Percentiles rank a stretch among this genome's conserved stretches.
phyloP scores from a whole-genome alignment of 2,888 invertebrate genomes.

The Autographa gamma region DNA sequence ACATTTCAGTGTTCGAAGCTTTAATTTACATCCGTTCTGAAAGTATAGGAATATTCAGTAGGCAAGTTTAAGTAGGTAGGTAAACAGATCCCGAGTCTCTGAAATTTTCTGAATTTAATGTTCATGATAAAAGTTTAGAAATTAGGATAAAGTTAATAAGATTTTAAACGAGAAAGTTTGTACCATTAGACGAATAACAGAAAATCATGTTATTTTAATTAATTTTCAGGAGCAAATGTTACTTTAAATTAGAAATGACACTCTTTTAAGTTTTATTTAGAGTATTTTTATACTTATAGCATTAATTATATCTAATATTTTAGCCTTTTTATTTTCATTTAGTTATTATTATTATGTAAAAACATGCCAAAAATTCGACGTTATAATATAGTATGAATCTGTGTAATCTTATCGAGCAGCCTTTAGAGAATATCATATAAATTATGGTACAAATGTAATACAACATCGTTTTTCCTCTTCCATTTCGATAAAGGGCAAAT shows the following conservation, averaged over 20 bases:
- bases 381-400: background rate
- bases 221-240: background rate
- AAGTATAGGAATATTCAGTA: conserved; percentile 6
- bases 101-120: background rate
- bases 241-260: background rate
- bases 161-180: background rate
- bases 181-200: background rate
- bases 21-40: background rate
- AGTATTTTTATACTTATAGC: too few species aligned
- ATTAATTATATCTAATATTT: too few species aligned
- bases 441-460: background rate
- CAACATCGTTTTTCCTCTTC: background rate
- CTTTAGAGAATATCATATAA: background rate
- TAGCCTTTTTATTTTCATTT: too few species aligned
- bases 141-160: background rate
- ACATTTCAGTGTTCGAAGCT: background rate
- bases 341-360: too few species aligned
- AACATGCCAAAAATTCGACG: too few species aligned
- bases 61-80: background rate
- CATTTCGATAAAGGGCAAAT: conserved; percentile 10
- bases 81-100: conserved; percentile 2
- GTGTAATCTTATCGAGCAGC: background rate
- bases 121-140: conserved; percentile 5
- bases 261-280: too few species aligned
- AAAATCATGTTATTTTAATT: background rate